These are phyloP conservation scores for Ophioninae sp. DNA, from an alignment of 2,888 invertebrate genomes.

Conservation along the genomic window DNA sequence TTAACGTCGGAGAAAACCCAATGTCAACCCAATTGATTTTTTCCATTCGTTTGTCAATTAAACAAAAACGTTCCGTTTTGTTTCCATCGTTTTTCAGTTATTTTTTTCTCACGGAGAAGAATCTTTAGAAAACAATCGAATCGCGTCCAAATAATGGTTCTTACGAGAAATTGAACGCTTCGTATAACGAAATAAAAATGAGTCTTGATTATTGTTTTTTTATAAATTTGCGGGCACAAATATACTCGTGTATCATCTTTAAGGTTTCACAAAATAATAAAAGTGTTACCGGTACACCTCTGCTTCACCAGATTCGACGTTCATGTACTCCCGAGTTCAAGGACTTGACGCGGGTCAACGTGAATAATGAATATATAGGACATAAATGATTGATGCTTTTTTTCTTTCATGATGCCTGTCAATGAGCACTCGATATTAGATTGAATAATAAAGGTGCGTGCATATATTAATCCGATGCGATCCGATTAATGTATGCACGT, in stretches of 20 bases:
- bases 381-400: conserved; percentile 5
- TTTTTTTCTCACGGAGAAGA: too few species aligned
- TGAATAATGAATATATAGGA: conserved; percentile 26
- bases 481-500: background rate
- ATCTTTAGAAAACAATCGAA: too few species aligned
- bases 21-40: too few species aligned
- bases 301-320: conserved; percentile 28
- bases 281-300: conserved; percentile 42
- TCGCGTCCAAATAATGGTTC: too few species aligned
- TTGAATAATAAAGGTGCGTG: conserved; percentile 6
- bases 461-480: too few species aligned
- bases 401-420: background rate
- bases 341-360: conserved; percentile 32
- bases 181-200: background rate
- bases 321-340: conserved; percentile 44
- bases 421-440: background rate
- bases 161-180: background rate
- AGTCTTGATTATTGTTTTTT: background rate
- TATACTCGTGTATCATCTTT: conserved; percentile 19
- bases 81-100: too few species aligned
- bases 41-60: too few species aligned
- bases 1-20: too few species aligned
- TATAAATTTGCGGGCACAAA: background rate
- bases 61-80: too few species aligned
- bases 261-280: conserved; percentile 19